Percentiles rank a stretch among this genome's conserved stretches.
These are phyloP conservation scores for Chaunax sp. DNA, from an alignment of 2,797 vertebrate species.

Conservation along the genomic window DNA sequence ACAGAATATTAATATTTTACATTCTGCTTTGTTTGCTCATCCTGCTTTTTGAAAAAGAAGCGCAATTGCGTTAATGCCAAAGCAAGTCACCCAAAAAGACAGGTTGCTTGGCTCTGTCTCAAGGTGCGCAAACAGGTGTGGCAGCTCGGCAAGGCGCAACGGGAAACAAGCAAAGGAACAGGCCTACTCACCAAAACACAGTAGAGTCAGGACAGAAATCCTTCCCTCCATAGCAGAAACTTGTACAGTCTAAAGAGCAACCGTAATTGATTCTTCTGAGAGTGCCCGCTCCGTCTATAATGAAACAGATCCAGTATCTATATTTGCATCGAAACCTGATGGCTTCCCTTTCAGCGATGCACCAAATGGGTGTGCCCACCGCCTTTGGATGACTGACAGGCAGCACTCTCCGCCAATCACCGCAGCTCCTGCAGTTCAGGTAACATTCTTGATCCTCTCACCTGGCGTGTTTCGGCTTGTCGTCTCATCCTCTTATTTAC, in stretches of 20 bases:
- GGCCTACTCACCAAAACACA: constrained; percentile 59
- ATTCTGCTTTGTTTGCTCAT: background rate
- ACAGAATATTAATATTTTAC: background rate
- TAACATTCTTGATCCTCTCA: constrained; percentile 33
- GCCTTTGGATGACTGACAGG: constrained; percentile 9
- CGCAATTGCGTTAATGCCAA: background rate
- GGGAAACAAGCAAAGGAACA: background rate
- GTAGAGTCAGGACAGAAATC: constrained; percentile 4
- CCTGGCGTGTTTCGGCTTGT: constrained; percentile 50
- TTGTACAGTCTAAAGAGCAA: background rate
- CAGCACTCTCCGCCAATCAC: constrained; percentile 58
- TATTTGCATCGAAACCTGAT: constrained; percentile 44
- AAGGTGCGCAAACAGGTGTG: constrained; percentile 62
- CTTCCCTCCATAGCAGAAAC: constrained; percentile 31
- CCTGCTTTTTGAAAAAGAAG: background rate
- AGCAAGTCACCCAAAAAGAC: too few species aligned
- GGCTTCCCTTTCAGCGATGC: background rate
- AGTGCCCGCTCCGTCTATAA: background rate
- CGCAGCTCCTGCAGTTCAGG: background rate
- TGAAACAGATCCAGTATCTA: background rate
- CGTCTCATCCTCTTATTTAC: background rate
- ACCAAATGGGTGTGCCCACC: constrained; percentile 14
- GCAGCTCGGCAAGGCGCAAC: constrained; percentile 12
- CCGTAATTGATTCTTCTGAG: background rate
- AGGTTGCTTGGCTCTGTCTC: background rate